Conservation (phyloP, 2,888 invertebrate species). For the Clivina fossor region DNA sequence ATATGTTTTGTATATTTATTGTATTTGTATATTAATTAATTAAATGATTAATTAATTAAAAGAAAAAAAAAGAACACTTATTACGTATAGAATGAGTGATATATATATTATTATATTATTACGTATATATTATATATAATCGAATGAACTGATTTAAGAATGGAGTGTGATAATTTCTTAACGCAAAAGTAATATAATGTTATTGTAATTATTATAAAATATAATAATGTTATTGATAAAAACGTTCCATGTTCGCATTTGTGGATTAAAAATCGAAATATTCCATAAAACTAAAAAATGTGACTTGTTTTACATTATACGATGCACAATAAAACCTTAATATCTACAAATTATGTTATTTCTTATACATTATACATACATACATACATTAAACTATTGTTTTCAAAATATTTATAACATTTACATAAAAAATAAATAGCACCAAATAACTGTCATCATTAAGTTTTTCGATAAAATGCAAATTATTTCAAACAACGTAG, state of each 20-base stretch:
- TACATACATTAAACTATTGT: too few relatives aligned
- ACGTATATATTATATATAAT: conserved; percentile 16
- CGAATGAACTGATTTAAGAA: conserved; percentile 25
- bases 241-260: conserved; percentile 41
- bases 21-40: conserved; percentile 36
- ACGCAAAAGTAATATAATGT: conserved; percentile 17
- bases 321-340: conserved; percentile 24
- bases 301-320: conserved; percentile 13
- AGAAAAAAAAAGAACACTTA: not conserved
- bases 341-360: conserved; percentile 24
- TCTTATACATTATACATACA: too few relatives aligned
- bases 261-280: conserved; percentile 36
- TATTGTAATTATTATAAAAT: conserved; percentile 33
- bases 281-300: conserved; percentile 17
- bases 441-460: not conserved
- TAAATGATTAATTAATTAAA: conserved; percentile 5
- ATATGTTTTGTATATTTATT: conserved; percentile 45
- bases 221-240: conserved; percentile 36
- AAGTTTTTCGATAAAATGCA: not conserved
- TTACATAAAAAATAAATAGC: too few relatives aligned
- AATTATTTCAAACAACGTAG: not conserved
- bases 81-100: conserved; percentile 37
- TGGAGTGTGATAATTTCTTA: conserved; percentile 35
- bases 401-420: too few relatives aligned
- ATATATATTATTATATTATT: conserved; percentile 34